phyloP scores from a whole-genome alignment of 2,888 invertebrate genomes.

The Apoderus coryli region DNA sequence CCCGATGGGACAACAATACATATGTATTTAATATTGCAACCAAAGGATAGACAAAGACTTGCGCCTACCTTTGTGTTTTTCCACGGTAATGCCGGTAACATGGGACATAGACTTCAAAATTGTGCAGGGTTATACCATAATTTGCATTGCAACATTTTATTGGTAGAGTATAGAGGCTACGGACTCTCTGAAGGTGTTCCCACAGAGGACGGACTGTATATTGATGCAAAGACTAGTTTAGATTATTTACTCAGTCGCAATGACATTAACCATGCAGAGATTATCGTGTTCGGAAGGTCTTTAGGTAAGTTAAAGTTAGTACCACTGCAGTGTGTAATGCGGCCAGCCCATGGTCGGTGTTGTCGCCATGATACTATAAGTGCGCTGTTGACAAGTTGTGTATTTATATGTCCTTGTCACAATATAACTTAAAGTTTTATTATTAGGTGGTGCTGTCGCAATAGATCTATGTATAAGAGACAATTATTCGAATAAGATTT shows the following conservation, averaged over 20 bases:
- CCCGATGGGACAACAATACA: slow-evolving; percentile 66
- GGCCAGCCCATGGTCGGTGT: no score
- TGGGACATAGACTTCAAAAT: slow-evolving; percentile 84
- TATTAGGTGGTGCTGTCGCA: slow-evolving; percentile 77
- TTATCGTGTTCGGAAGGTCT: slow-evolving; percentile 82
- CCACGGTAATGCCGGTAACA: slow-evolving; percentile 95
- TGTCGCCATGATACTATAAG: no score
- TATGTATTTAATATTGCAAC: slow-evolving; percentile 68
- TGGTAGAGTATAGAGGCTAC: slow-evolving; percentile 93
- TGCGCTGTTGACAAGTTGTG: no score
- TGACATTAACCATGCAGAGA: slow-evolving; percentile 72
- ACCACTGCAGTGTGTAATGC: slow-evolving; percentile 6
- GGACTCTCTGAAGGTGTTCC: slow-evolving; percentile 82
- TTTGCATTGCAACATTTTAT: slow-evolving; percentile 70
- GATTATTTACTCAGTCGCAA: slow-evolving; percentile 68
- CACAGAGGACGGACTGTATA: slow-evolving; percentile 72
- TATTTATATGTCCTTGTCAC: no score
- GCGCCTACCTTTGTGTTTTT: slow-evolving; percentile 79
- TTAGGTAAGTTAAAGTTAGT: slow-evolving; percentile 37
- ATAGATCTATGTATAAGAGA: slow-evolving; percentile 69
- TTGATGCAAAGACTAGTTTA: slow-evolving; percentile 76
- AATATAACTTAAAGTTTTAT: no score
- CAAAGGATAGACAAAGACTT: slow-evolving; percentile 46
- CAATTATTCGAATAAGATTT: slow-evolving; percentile 63
- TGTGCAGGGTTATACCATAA: slow-evolving; percentile 73